Evolutionary conservation across 2,113 vertebrate species (phyloP).

Genomic region (Corythoichthys haematopterus): DNA sequence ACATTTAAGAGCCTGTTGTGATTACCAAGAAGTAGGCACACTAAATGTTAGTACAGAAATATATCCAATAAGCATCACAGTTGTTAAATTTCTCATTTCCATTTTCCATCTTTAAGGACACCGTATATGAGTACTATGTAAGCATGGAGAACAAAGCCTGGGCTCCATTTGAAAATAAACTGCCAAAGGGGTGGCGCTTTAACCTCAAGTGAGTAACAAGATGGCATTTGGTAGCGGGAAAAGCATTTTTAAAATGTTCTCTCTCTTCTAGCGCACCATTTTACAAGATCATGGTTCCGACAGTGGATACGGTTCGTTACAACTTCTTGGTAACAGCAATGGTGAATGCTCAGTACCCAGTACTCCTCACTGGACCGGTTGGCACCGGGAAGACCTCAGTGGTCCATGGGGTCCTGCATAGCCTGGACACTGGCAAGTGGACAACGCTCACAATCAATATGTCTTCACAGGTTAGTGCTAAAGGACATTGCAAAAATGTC

Average conservation of each 20-base stretch:
- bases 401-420: conserved; percentile 77
- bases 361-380: conserved; percentile 80
- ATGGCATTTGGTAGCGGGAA: background rate
- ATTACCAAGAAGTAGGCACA: background rate
- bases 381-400: conserved; percentile 87
- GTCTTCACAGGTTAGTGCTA: conserved; percentile 79
- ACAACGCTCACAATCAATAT: conserved; percentile 80
- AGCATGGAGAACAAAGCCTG: conserved; percentile 79
- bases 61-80: background rate
- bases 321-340: conserved; percentile 79
- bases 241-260: background rate
- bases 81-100: background rate
- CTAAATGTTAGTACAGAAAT: background rate
- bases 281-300: conserved; percentile 86
- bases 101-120: conserved; percentile 68
- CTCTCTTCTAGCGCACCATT: conserved; percentile 74
- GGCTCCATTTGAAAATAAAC: conserved; percentile 81
- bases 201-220: conserved; percentile 70
- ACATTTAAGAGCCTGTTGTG: background rate
- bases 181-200: conserved; percentile 81
- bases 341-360: conserved; percentile 74
- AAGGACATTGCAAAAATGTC: background rate
- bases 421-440: conserved; percentile 75
- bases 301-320: conserved; percentile 83
- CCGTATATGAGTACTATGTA: conserved; percentile 84